Percentiles rank a stretch among this genome's conserved stretches.
Conservation (phyloP, 2,888 invertebrate species). For the Crematogaster levior region DNA sequence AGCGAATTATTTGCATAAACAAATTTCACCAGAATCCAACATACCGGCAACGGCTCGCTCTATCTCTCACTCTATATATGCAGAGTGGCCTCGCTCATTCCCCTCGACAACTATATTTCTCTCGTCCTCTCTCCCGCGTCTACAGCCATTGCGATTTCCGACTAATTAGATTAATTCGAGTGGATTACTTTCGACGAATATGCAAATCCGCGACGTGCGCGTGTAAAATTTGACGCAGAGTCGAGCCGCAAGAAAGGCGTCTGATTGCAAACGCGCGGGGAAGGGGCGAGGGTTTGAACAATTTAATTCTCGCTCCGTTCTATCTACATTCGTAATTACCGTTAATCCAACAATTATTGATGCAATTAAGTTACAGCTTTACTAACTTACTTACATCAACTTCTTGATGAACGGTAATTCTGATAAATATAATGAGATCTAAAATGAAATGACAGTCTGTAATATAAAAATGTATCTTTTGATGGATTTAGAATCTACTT, state of each 20-base stretch:
- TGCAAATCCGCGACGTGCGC: conserved; percentile 51
- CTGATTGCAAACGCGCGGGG: conserved; percentile 25
- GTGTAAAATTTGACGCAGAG: conserved; percentile 47
- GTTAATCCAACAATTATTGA: conserved; percentile 35
- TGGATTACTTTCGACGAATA: conserved; percentile 60
- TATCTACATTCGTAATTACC: conserved; percentile 36
- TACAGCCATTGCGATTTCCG: conserved; percentile 67
- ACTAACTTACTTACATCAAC: conserved; percentile 29
- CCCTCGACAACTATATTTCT: conserved; percentile 40
- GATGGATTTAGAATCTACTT: neutral
- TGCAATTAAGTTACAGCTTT: conserved; percentile 35
- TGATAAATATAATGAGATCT: neutral
- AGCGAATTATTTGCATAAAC: conserved; percentile 81
- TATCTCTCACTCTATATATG: conserved; percentile 58
- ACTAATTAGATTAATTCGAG: conserved; percentile 68
- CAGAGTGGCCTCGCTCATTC: conserved; percentile 68
- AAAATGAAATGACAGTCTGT: neutral
- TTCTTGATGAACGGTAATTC: conserved; percentile 10
- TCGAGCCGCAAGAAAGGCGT: conserved; percentile 43
- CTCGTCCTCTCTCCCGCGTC: conserved; percentile 41
- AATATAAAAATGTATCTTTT: neutral
- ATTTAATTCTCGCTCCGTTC: conserved; percentile 14
- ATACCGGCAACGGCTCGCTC: conserved; percentile 68
- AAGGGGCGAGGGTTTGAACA: neutral
- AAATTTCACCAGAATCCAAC: conserved; percentile 78